Evolutionary conservation across 2,113 vertebrate species (phyloP), one percentile per base, ranked within the genome.

Genomic region (Laterallus jamaicensis): DNA sequence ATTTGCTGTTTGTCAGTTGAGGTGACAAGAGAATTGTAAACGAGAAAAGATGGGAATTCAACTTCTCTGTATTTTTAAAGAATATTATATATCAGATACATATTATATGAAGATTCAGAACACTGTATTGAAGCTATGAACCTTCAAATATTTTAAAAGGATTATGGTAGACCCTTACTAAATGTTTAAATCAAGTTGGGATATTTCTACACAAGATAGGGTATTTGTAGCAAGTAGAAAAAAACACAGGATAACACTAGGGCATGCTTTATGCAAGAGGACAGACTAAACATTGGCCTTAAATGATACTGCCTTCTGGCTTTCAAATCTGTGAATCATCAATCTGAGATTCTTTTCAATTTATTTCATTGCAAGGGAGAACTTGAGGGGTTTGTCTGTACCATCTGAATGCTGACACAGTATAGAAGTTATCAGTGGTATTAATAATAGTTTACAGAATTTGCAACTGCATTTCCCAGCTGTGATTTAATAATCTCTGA

Each of bases 261-360:
- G 44, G 5, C 22, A 22, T 73, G 49, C 4, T 56, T 76, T 66
- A 44, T 54, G 17, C 31, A 50, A 29, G 14, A 86, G 28, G 31
- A 69, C 29, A 88, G 82, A 80, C 70, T 93, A 90, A 94, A 90
- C 32, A 66, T 10, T 60, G 32, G 11, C 47, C 14, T 76, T 39
- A 85, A 87, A 60, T 84, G 20, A 17, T 93, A 10, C 29, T 92
- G 54, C 20, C 17, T 95, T 90, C 54, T 82, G 59, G 17, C 40
- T 93, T 90, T 62, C 54, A 79, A 69, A 92, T 55, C 54, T 37
- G 18, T 66, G 68, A 82, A n/a, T 87, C 80, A 79, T 89, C 58
- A 76, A 6, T 71, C 31, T 79, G 39, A 91, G 18, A 75, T 73
- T 50, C 15, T 64, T 87, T 92, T 67, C 55, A 86, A 83, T 83